A percentile compares a stretch with the other conserved stretches of the same genome.
These are phyloP conservation scores for Menidia menidia DNA, from an alignment of 2,797 vertebrate species.

Conservation along the genomic window DNA sequence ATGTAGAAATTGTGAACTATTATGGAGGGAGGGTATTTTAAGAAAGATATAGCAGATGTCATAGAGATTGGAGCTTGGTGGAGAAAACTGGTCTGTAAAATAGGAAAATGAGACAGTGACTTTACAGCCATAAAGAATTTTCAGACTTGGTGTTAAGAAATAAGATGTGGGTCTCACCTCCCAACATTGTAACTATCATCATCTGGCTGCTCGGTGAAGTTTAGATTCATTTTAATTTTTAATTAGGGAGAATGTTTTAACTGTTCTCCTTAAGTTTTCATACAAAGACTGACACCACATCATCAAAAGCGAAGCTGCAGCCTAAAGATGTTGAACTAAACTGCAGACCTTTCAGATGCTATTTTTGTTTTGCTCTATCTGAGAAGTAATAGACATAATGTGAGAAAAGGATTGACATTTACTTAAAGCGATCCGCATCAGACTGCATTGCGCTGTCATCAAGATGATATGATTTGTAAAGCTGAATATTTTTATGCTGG, in stretches of 20 bases:
- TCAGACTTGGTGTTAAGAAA: too few relatives aligned
- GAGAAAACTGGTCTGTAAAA: background rate
- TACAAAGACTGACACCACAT: background rate
- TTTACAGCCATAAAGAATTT: background rate
- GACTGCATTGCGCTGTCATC: background rate
- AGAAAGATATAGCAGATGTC: background rate
- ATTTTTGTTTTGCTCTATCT: background rate
- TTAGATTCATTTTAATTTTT: background rate
- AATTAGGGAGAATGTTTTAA: background rate
- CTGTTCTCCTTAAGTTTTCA: background rate
- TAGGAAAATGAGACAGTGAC: background rate
- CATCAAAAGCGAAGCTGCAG: background rate
- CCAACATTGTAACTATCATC: too few relatives aligned
- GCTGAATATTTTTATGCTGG: too few relatives aligned
- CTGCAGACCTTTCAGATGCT: background rate
- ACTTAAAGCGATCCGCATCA: background rate
- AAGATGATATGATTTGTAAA: too few relatives aligned
- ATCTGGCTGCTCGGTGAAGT: background rate
- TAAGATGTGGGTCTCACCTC: too few relatives aligned
- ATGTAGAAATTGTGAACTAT: background rate
- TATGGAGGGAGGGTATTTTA: too few relatives aligned
- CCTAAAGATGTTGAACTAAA: too few relatives aligned
- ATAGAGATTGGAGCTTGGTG: background rate
- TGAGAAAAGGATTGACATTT: background rate
- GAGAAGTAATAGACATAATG: background rate